These are phyloP conservation scores for Nesoenas mayeri DNA, from an alignment of 2,113 vertebrate species.

Conservation along the genomic window DNA sequence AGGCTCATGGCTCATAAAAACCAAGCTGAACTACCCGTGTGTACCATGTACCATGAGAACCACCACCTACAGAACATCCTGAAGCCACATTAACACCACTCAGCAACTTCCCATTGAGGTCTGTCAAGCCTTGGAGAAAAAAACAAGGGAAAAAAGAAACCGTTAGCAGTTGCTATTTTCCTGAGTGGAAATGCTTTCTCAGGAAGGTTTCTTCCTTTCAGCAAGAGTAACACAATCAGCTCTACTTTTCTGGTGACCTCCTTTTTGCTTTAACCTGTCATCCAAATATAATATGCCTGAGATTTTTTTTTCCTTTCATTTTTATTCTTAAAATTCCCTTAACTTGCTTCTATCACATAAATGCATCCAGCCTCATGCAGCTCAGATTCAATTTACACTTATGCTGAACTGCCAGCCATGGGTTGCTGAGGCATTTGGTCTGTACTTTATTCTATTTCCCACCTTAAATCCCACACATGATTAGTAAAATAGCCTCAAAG, in stretches of 20 bases:
- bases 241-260: background rate
- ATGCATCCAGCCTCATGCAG: background rate
- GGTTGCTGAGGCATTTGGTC: background rate
- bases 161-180: background rate
- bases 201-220: background rate
- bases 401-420: background rate
- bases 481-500: background rate
- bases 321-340: background rate
- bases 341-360: background rate
- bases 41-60: no score
- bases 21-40: accelerated
- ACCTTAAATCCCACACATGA: background rate
- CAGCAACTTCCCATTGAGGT: background rate
- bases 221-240: background rate
- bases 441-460: background rate
- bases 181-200: background rate
- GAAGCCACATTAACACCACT: background rate
- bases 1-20: accelerated
- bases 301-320: background rate
- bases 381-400: background rate
- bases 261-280: background rate
- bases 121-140: background rate
- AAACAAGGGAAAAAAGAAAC: no score
- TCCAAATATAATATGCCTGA: background rate
- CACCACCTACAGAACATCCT: no score